Evolutionary conservation across 2,797 vertebrate species (phyloP), one percentile per base, ranked within the genome.

Genomic region (Discoglossus pictus): DNA sequence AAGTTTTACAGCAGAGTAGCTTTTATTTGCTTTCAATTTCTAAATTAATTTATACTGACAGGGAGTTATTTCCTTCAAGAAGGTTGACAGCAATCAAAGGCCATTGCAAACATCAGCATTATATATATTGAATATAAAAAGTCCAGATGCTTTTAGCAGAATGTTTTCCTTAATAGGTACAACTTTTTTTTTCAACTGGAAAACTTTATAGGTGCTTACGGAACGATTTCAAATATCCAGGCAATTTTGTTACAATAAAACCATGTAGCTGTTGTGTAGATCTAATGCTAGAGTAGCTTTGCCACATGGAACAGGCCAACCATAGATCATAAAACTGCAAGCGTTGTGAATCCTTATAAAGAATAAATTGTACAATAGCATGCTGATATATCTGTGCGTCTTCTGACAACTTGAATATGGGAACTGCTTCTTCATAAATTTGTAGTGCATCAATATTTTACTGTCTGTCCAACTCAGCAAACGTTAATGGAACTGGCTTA

Each of bases 361-460:
- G 39, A 8, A 23, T 43, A 58, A 58, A 58, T 58, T 58, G 39
- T 43, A 59, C 38, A 43, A 54, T 25, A 56, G 4, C 34, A 31
- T 31, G 27, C 27, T 31, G 27, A 31, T 4, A 31, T 31, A 31
- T 31, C 27, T 4, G 27, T 8, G 8, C 27, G 48, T 10, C 31
- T 56, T 48, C 25, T 42, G 61, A 40, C 50, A 53, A 43, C 48
- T 52, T 16, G 15, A 17, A 53, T 18, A 53, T 64, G 48, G 24
- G 12, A 53, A 44, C 36, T 53, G 24, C 61, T 53, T 5, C 11
- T 12, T 42, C 8, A 25, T 50, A 51, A 51, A 43, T 25, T 27
- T n/a, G 15, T n/a, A 54, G 12, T 47, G 52, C 38, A 64, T 64
- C 48, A 64, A 64, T 53, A 53, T 40, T 53, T 52, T 42, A 53